Base-by-base conservation (phyloP, 1,140 invertebrate genomes). In the Melipona quadrifasciata region DNA sequence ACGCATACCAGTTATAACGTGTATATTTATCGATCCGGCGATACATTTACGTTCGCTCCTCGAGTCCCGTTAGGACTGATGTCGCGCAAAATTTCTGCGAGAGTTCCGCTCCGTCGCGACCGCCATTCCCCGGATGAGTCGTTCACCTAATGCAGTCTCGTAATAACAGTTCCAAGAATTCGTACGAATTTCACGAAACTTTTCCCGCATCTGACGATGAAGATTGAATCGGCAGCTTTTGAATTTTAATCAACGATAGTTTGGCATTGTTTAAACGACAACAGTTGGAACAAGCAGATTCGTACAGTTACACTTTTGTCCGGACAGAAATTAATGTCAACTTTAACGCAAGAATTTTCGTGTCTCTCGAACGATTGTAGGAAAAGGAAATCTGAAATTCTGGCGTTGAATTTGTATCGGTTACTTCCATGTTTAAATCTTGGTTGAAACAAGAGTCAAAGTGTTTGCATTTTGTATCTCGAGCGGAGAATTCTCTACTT, bases 1-100 rank as follows among this genome's bases (percentile, higher is more conserved):
- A 55, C 64, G 51, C 76, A 65, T 77, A 65, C 64, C 76, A 68
- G 76, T 53, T 79, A n/a, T 55, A 68, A 79, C 61, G 76, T 68
- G 76, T 65, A 24, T 61, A 79, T 67, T 79, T 67, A 79, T 79
- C 64, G 76, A 68, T 53, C 27, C 27, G 6, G 64, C 61, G 53
- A 68, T 67, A 51, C 76, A 79, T 79, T 79, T 51, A 17, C 76
- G 76, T 67, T 67, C 61, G 12, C 47, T n/a, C 31, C 51, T 2
- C 0, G 6, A 27, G 39, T 55, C 61, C 76, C 64, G 76, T 68
- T 78, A 78, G n/a, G 61, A 53, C 53, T 17, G n/a, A 21, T 31
- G 55, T 75, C 21, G 57, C n/a, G 76, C 39, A 53, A 31, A 67
- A 68, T 12, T 10, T 12, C 10, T 21, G 61, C n/a, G 19, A 47